Evolutionary conservation across 2,888 invertebrate genomes (phyloP), one percentile per base, ranked within the genome.

Genomic region (Zaprionus lineosus): DNA sequence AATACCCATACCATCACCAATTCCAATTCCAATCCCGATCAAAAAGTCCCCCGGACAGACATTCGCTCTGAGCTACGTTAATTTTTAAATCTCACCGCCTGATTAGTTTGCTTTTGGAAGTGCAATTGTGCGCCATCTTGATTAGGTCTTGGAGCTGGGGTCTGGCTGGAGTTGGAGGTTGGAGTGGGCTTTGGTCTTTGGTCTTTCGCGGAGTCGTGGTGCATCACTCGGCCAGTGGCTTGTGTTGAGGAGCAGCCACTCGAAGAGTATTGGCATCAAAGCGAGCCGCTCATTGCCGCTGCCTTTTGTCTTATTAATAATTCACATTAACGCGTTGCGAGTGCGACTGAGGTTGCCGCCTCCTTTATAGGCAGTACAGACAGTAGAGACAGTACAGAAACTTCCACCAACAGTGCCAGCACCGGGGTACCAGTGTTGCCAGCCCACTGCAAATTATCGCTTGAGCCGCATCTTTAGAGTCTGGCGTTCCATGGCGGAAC

Each of bases 41-140:
- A 8, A 11, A 33, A 15, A 26, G 31, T 37, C 18, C 14, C 37
- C 39, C 28, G 33, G 40, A 36, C 37, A 12, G 65, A 71, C 66
- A 40, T 28, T 43, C 43, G 86, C 71, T 82, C 33, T 60, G 58
- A 79, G 86, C 84, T 65, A 84, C 71, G 86, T 86, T 86, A 86
- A 87, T 87, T 88, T 88, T 87, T 87, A 87, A 88, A 88, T 88
- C 88, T 88, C 88, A 88, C 88, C 88, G 88, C 88, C 88, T 88
- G 88, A 88, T 88, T 88, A 88, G 87, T 83, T 88, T 81, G 74
- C 70, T 72, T 65, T 67, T 67, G 65, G 64, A 67, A n/a, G n/a
- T n/a, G 67, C 72, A 84, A 71, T 61, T 66, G 71, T 73, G 74
- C 67, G 65, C 68, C 86, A 85, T 82, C 86, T 86, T 86, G 86